Evolutionary conservation across 2,797 vertebrate genomes (phyloP).

Genomic region (Nothura maculosa): DNA sequence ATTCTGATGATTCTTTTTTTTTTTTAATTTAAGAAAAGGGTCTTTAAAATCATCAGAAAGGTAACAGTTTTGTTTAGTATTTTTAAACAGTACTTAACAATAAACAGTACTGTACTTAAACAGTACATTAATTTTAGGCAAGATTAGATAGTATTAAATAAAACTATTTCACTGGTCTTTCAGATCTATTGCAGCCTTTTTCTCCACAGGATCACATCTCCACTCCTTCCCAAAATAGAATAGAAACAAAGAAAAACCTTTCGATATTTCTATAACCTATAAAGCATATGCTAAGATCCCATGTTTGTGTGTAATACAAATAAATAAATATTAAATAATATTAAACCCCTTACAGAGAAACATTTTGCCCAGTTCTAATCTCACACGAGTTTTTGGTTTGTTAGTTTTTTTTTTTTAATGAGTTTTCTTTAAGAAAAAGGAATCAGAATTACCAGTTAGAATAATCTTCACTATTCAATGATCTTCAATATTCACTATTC

Average conservation of each 20-base stretch:
- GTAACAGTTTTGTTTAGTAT: background rate
- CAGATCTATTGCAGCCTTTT: background rate
- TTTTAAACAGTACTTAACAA: no score
- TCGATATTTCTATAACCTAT: background rate
- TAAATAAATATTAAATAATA: no score
- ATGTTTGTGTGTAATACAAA: background rate
- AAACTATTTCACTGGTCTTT: background rate
- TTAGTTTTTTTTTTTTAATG: background rate
- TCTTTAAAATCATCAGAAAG: background rate
- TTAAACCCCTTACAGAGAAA: background rate
- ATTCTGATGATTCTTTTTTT: background rate
- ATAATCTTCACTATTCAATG: background rate
- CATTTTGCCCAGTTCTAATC: background rate
- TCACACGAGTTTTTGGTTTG: background rate
- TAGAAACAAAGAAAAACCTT: rapidly evolving
- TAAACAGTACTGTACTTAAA: no score
- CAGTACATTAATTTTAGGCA: background rate
- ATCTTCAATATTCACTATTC: background rate
- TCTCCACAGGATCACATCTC: background rate
- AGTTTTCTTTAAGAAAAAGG: background rate
- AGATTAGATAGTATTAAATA: background rate
- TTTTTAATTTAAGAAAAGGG: background rate
- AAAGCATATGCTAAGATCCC: background rate
- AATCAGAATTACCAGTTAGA: background rate
- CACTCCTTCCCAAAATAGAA: background rate